A percentile compares a stretch with the other conserved stretches of the same genome.
These are phyloP conservation scores for Babyrousa celebensis DNA, from an alignment of 2,797 vertebrate species.

Conservation along the genomic window DNA sequence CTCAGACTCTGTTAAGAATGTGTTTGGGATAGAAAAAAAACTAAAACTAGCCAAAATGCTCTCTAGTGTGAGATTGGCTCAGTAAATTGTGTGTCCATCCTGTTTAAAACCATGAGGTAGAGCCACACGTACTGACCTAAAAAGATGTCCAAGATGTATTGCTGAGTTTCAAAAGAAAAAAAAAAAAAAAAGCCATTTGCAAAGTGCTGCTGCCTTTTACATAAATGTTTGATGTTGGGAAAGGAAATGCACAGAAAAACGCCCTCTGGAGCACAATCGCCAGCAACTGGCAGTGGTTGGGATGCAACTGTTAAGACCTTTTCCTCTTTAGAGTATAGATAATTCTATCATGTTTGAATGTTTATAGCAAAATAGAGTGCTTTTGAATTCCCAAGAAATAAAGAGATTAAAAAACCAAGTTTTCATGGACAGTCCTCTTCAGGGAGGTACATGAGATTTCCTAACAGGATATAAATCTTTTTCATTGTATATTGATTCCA, in stretches of 20 bases:
- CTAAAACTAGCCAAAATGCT: conserved; percentile 32
- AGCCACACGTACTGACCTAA: not conserved
- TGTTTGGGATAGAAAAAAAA: not conserved
- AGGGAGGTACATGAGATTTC: conserved; percentile 46
- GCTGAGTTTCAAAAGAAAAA: conserved; percentile 9
- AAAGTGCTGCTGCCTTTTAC: not conserved
- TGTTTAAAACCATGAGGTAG: not conserved
- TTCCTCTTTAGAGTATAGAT: not conserved
- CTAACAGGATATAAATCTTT: conserved; percentile 74
- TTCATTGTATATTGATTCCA: conserved; percentile 76
- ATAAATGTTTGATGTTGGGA: not conserved
- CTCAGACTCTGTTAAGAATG: not conserved
- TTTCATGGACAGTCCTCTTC: conserved; percentile 40
- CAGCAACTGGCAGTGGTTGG: not conserved
- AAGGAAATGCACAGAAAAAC: conserved; percentile 47
- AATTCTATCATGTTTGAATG: conserved; percentile 20
- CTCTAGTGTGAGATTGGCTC: not conserved
- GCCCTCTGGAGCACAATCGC: not conserved
- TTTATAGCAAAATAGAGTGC: conserved; percentile 44
- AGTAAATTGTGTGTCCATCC: not conserved
- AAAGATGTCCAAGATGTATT: not conserved
- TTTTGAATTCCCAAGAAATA: conserved; percentile 71
- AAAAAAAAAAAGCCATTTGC: not conserved
- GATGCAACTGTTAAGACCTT: not conserved
- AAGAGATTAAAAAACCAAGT: not conserved